A percentile compares a stretch with the other conserved stretches of the same genome.
Evolutionary conservation across 2,888 invertebrate genomes (phyloP).

Genomic region (Chouioia cunea): DNA sequence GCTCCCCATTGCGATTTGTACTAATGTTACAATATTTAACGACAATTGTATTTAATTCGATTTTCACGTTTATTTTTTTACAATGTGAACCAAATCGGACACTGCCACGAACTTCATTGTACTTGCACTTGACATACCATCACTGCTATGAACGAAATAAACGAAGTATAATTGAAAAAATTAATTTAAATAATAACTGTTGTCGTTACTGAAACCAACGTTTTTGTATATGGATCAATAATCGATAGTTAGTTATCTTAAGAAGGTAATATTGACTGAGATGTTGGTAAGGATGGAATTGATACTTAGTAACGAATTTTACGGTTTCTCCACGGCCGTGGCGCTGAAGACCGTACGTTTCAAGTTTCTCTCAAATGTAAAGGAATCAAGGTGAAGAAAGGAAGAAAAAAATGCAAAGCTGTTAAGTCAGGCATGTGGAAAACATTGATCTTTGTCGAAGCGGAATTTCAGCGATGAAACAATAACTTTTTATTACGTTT

Average conservation of each 20-base stretch:
- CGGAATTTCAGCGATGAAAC: constrained; percentile 44
- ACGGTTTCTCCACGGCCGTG: background rate
- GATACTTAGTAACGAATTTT: constrained; percentile 8
- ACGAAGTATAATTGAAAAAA: too few species aligned
- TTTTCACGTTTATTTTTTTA: too few species aligned
- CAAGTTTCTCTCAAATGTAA: background rate
- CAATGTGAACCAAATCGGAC: too few species aligned
- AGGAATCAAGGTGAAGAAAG: constrained; percentile 5
- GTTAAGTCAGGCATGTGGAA: constrained; percentile 25
- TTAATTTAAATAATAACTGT: too few species aligned
- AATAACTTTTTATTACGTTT: constrained; percentile 48
- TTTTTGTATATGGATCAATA: constrained; percentile 5
- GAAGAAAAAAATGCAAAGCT: constrained; percentile 14
- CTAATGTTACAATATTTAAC: too few species aligned
- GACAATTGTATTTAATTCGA: too few species aligned
- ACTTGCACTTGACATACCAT: too few species aligned
- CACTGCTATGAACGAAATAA: too few species aligned
- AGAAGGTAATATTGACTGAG: constrained; percentile 16
- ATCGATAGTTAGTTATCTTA: constrained; percentile 9
- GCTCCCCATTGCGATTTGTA: too few species aligned
- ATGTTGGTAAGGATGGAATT: constrained; percentile 36
- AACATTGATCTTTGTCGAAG: constrained; percentile 34
- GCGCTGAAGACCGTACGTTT: constrained; percentile 32
- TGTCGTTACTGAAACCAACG: too few species aligned
- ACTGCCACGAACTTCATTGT: too few species aligned